Evolutionary conservation across 2,113 vertebrate species (phyloP).

Genomic region (Oncorhynchus nerka): DNA sequence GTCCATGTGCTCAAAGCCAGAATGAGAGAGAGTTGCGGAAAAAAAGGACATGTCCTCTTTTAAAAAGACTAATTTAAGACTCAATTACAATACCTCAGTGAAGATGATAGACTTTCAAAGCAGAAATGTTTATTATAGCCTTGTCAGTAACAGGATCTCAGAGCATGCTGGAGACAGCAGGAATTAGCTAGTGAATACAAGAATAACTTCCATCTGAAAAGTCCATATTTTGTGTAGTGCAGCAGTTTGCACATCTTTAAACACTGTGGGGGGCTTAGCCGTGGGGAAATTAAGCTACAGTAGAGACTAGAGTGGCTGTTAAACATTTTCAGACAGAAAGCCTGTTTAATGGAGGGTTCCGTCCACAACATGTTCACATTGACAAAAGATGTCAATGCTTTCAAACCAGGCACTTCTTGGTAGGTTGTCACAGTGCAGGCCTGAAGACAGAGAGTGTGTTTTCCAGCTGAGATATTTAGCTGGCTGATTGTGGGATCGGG

Average conservation of each 20-base stretch:
- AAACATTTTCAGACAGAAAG: too few relatives aligned
- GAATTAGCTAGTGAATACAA: not conserved
- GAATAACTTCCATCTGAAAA: too few relatives aligned
- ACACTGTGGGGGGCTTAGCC: too few relatives aligned
- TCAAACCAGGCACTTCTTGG: too few relatives aligned
- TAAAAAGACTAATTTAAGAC: slow-evolving; percentile 28
- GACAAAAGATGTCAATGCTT: too few relatives aligned
- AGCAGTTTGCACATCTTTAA: too few relatives aligned
- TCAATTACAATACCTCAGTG: slow-evolving; percentile 25
- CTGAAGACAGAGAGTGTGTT: not conserved
- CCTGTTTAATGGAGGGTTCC: too few relatives aligned
- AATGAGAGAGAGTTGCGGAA: slow-evolving; percentile 32
- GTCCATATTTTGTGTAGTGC: too few relatives aligned
- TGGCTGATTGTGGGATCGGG: slow-evolving; percentile 64
- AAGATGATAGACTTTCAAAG: slow-evolving; percentile 20
- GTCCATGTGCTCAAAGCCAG: slow-evolving; percentile 7
- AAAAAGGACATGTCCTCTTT: slow-evolving; percentile 53
- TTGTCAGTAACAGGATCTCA: not conserved
- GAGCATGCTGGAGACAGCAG: not conserved
- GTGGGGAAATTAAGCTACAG: too few relatives aligned
- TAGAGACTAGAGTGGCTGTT: too few relatives aligned
- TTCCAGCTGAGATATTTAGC: slow-evolving; percentile 72
- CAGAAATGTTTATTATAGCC: slow-evolving; percentile 1
- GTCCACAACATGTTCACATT: too few relatives aligned
- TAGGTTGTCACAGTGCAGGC: not conserved